Evolutionary conservation across 2,113 vertebrate species (phyloP).

Genomic region (Lathamus discolor): DNA sequence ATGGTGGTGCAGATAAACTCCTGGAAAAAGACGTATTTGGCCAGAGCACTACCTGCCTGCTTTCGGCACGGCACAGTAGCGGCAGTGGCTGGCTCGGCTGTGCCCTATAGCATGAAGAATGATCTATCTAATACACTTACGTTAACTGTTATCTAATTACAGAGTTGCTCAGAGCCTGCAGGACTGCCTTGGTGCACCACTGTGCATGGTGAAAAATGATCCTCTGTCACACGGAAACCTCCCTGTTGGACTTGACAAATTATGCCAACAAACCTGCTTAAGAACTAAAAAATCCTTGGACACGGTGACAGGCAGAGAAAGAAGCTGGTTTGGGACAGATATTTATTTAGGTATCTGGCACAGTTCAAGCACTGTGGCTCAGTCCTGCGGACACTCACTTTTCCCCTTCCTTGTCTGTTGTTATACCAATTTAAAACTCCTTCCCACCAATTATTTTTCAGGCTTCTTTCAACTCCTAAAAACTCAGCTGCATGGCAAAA

Average conservation of each 20-base stretch:
- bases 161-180: conserved; percentile 2
- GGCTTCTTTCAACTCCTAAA: conserved; percentile 32
- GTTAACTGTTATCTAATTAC: conserved; percentile 57
- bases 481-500: conserved; percentile 5
- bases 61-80: not conserved
- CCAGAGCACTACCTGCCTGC: not conserved
- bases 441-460: conserved; percentile 24
- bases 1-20: conserved; percentile 58
- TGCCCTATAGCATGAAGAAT: conserved; percentile 12
- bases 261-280: conserved; percentile 63
- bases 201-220: conserved; percentile 11
- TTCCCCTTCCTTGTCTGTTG: not conserved
- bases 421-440: not conserved
- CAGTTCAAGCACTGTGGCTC: not conserved
- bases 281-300: conserved; percentile 64
- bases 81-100: not conserved
- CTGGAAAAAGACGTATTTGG: not conserved
- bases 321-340: not conserved
- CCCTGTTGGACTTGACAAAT: conserved; percentile 49
- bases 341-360: not conserved
- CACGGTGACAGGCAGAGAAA: conserved; percentile 42
- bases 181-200: not conserved
- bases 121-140: not conserved
- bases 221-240: conserved; percentile 24
- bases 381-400: not conserved